These are phyloP conservation scores for Centropus unirufus DNA, from an alignment of 2,113 vertebrate species.

Conservation along the genomic window DNA sequence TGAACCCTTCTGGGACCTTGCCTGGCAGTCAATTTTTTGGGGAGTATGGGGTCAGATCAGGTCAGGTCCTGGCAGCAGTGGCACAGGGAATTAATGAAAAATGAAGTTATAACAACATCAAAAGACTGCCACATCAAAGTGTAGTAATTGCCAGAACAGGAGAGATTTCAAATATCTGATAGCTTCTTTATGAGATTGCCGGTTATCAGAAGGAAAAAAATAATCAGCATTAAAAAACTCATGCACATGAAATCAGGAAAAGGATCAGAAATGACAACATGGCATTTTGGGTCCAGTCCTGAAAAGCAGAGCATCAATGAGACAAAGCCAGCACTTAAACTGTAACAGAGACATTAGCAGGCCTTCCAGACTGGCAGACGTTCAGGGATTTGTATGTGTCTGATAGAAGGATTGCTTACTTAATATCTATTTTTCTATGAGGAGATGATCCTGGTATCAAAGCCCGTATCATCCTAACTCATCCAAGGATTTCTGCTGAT, in stretches of 20 bases:
- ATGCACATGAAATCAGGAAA: not conserved
- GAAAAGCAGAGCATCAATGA: not conserved
- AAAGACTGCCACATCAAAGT: slow-evolving; percentile 53
- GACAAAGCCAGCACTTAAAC: not conserved
- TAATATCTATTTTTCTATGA: not conserved
- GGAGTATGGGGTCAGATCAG: not conserved
- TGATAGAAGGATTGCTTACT: slow-evolving; percentile 18
- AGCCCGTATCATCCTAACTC: not conserved
- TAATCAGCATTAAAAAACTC: not conserved
- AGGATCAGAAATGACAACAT: not conserved
- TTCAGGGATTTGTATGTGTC: not conserved
- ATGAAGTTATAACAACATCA: slow-evolving; percentile 51
- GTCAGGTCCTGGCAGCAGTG: not conserved
- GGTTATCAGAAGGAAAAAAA: slow-evolving; percentile 1
- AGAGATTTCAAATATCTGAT: slow-evolving; percentile 54
- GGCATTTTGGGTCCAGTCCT: not conserved
- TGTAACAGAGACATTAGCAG: not conserved
- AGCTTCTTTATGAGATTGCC: slow-evolving; percentile 32
- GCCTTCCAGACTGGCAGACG: not conserved
- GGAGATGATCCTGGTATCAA: not conserved
- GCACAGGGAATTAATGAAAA: not conserved
- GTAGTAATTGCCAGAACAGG: slow-evolving; percentile 56
- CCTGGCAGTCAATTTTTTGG: not conserved
- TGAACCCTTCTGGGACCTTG: not conserved
- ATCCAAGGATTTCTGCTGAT: not conserved